A percentile compares a stretch with the other conserved stretches of the same genome.
Conservation (phyloP, 2,113 vertebrate genomes). For the Melanerpes aurifrons region DNA sequence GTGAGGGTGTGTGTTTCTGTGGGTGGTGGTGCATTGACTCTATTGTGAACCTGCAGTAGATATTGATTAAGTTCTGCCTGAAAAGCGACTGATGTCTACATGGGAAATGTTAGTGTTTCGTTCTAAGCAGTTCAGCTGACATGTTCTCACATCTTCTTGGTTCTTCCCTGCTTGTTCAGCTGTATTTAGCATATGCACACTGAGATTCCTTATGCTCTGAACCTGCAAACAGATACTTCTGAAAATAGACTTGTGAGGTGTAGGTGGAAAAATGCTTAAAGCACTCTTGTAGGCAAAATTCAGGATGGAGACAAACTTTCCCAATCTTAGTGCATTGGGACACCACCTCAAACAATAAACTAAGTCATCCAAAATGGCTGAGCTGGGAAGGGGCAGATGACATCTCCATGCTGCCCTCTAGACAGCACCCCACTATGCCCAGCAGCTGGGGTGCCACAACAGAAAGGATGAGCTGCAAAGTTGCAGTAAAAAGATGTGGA, state of each 20-base stretch:
- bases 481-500: neutral
- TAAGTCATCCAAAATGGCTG: neutral
- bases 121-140: neutral
- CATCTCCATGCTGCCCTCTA: accelerated
- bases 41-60: neutral
- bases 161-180: neutral
- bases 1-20: neutral
- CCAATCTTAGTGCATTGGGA: neutral
- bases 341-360: neutral
- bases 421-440: accelerated
- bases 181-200: too few species aligned
- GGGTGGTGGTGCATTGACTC: neutral
- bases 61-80: neutral
- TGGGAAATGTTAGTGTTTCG: neutral
- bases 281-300: neutral
- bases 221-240: neutral
- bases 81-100: neutral
- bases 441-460: neutral
- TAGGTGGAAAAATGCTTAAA: neutral
- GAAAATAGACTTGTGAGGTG: neutral
- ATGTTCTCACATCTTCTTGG: neutral
- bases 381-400: neutral
- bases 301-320: neutral
- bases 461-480: neutral
- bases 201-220: neutral